These are phyloP conservation scores for Enteromius fasciolatus DNA, from an alignment of 2,797 vertebrate genomes.

Conservation along the genomic window DNA sequence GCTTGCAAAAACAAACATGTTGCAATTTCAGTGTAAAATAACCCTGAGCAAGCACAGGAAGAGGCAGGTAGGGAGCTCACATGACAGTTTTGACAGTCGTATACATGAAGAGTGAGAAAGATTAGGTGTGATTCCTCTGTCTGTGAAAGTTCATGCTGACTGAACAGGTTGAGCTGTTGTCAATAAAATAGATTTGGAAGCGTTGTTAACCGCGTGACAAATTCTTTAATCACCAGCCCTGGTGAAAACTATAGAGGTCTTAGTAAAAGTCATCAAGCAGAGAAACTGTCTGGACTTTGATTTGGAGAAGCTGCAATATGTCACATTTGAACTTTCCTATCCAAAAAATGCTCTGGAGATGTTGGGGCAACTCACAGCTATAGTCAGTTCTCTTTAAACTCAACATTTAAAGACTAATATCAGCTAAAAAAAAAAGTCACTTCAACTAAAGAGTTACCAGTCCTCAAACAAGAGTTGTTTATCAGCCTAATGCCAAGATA, in stretches of 20 bases:
- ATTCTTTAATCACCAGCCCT: conserved; percentile 10
- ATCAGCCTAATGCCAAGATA: conserved; percentile 12
- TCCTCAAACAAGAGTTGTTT: conserved; percentile 9
- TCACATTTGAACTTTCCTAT: not conserved
- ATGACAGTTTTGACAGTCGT: conserved; percentile 33
- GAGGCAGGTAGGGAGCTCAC: not conserved
- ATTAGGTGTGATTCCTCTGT: conserved; percentile 36
- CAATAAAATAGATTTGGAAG: conserved; percentile 20
- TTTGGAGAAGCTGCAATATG: not conserved
- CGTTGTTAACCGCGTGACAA: not conserved
- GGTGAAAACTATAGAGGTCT: not conserved
- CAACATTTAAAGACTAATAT: not conserved
- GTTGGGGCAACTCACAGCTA: not conserved
- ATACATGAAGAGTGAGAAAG: conserved; percentile 42
- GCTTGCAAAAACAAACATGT: not conserved
- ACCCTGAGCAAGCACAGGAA: not conserved
- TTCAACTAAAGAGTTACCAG: not conserved
- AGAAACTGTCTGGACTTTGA: not conserved
- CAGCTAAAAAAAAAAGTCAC: not conserved
- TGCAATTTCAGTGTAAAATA: not conserved
- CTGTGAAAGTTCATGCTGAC: conserved; percentile 21
- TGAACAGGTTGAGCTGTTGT: conserved; percentile 10
- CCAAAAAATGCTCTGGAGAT: not conserved
- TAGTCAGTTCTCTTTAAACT: not conserved
- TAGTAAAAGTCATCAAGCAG: not conserved